A percentile compares a stretch with the other conserved stretches of the same genome.
These are phyloP conservation scores for Tonatia bakeri DNA, from an alignment of 2,113 vertebrate genomes.

Conservation along the genomic window DNA sequence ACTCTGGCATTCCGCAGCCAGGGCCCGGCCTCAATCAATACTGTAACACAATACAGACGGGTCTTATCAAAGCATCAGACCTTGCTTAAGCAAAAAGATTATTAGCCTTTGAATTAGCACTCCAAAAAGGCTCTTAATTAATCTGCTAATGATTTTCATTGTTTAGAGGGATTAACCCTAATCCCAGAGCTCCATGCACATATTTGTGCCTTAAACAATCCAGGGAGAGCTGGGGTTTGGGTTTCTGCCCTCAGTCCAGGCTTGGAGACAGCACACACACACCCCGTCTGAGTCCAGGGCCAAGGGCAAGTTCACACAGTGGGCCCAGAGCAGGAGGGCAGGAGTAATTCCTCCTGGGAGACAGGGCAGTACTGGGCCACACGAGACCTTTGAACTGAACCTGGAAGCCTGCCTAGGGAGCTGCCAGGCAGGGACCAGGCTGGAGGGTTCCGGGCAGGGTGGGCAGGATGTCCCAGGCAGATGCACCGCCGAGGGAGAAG, in stretches of 20 bases:
- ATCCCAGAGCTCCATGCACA: not conserved
- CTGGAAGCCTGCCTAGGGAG: not conserved
- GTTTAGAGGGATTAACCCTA: not conserved
- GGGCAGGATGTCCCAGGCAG: not conserved
- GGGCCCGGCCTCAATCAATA: conserved; percentile 28
- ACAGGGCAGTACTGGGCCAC: not conserved
- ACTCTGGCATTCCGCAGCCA: conserved; percentile 10
- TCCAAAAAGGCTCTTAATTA: conserved; percentile 43
- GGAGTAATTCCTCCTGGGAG: not conserved
- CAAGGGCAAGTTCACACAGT: not conserved
- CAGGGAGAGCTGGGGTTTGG: not conserved
- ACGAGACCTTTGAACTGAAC: not conserved
- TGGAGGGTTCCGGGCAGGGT: not conserved
- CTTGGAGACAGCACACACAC: not conserved
- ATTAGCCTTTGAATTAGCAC: conserved; percentile 24
- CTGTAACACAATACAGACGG: not conserved
- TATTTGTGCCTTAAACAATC: not conserved
- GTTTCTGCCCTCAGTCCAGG: not conserved
- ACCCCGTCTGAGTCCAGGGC: not conserved
- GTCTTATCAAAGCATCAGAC: conserved; percentile 41
- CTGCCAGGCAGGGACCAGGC: not conserved
- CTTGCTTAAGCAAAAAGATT: conserved; percentile 57
- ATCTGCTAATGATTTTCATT: conserved; percentile 62
- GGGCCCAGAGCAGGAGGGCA: not conserved
- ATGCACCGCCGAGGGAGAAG: not conserved